Evolutionary conservation across 2,113 vertebrate species (phyloP).

Genomic region (Oceanites oceanicus): DNA sequence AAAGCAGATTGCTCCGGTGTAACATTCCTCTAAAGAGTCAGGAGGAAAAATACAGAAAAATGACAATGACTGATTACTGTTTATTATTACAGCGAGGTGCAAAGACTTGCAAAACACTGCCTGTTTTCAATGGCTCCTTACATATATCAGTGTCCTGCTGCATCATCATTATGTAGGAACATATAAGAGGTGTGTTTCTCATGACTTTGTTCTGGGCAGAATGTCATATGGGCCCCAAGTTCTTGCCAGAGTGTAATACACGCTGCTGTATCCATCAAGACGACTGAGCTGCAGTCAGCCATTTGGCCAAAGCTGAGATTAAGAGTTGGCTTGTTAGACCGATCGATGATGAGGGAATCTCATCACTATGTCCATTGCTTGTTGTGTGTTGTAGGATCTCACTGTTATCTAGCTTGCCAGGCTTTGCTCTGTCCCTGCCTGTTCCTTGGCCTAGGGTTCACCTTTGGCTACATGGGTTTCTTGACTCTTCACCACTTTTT

Average conservation of each 20-base stretch:
- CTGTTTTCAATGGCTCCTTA: not conserved
- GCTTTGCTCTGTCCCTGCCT: not conserved
- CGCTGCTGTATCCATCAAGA: not conserved
- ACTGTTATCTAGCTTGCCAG: not conserved
- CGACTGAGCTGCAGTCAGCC: not conserved
- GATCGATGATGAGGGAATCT: rapidly evolving
- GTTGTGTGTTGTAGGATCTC: not conserved
- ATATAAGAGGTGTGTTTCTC: not conserved
- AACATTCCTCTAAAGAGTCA: not conserved
- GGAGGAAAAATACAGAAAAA: not conserved
- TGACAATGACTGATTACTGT: not conserved
- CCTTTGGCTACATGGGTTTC: not conserved
- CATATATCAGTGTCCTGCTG: not conserved
- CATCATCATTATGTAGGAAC: not conserved
- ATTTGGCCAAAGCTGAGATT: not conserved
- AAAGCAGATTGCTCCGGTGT: not conserved
- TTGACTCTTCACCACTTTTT: not conserved
- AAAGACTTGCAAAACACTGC: not conserved
- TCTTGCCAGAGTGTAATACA: not conserved
- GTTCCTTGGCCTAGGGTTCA: not conserved
- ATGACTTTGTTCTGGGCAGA: not conserved
- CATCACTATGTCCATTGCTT: not conserved
- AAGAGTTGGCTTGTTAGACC: not conserved
- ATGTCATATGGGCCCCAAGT: not conserved
- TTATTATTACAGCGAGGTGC: not conserved